Base-by-base conservation (phyloP, 2,113 vertebrate genomes). In the Hiodon alosoides region DNA sequence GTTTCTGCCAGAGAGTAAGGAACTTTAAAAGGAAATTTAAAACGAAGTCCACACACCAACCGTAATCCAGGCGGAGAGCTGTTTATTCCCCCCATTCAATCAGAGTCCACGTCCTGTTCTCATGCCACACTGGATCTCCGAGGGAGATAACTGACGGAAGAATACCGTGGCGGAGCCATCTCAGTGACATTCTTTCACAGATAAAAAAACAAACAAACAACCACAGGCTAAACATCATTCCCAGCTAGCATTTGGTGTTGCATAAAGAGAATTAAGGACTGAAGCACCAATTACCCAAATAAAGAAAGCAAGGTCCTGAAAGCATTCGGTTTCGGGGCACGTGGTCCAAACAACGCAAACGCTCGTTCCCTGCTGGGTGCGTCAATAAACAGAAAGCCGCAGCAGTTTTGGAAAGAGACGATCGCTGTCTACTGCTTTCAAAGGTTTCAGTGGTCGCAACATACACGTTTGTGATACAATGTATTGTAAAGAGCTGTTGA, bases 51-150 rank as follows among this genome's bases (percentile, higher is more conserved):
- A 87, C 85, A 83, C 87, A 91, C 89, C 90, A 92, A 89, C 87
- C 91, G 83, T 88, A 91, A 84, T 85, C 89, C 88, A 67, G 89
- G 87, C 78, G 85, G 81, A 76, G 87, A 80, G 83, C 79, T 92
- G 85, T 88, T 88, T 87, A 89, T 87, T 72, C 83, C 87, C 83
- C 85, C 81, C 84, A 84, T 81, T 82, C 76, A 82, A 76, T 86
- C 79, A 79, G 72, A 71, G 66, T 71, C 71, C 17, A 73, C 76
- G 78, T 84, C 84, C 82, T 69, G 74, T 79, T 80, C 85, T 85
- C 88, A 84, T 75, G 70, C 79, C 83, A 81, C 82, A 46, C 72
- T 76, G 72, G 71, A 72, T 70, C 74, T 59, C 76, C 72, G 67
- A 7, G 65, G 78, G 64, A 77, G 4, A 71, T 77, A 81, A 69